These are phyloP conservation scores for Meloidogyne chitwoodi DNA, from an alignment of 1,140 invertebrate species.

Conservation along the genomic window DNA sequence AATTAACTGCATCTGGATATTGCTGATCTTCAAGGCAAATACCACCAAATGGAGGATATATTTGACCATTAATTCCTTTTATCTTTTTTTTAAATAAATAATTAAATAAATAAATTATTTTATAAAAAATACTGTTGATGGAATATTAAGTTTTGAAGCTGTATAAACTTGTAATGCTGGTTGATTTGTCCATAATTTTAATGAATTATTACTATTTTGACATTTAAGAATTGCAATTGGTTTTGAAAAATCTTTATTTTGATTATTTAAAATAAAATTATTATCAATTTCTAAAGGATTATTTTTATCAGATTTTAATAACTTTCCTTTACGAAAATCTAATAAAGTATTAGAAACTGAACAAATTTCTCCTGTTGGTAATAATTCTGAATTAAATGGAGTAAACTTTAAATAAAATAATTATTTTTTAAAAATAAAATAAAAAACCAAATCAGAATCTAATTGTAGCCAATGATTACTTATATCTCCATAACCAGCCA, in stretches of 20 bases:
- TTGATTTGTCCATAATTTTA: constrained; percentile 10
- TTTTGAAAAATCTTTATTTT: not conserved
- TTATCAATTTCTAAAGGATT: constrained; percentile 9
- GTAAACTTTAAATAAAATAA: constrained; percentile 10
- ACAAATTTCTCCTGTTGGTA: constrained; percentile 10
- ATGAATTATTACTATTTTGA: constrained; percentile 4
- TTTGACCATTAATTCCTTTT: not conserved
- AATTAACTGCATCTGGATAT: constrained; percentile 18
- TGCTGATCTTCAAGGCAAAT: constrained; percentile 21
- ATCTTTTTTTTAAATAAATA: not conserved
- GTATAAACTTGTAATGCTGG: constrained; percentile 18
- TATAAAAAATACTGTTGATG: not conserved
- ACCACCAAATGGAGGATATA: constrained; percentile 7
- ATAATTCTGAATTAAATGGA: not conserved
- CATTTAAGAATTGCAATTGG: not conserved
- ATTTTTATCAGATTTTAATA: not conserved
- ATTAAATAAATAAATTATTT: not conserved
- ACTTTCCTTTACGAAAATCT: constrained; percentile 7
- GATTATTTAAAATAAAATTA: constrained; percentile 11
- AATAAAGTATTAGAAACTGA: constrained; percentile 1
- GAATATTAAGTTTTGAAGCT: not conserved
- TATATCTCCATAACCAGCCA: not conserved
- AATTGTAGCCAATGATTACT: constrained; percentile 11
- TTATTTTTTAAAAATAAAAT: not conserved
- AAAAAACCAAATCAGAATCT: not conserved